Base-by-base conservation (phyloP, 2,888 invertebrate species). In the Acleris sparsana region DNA sequence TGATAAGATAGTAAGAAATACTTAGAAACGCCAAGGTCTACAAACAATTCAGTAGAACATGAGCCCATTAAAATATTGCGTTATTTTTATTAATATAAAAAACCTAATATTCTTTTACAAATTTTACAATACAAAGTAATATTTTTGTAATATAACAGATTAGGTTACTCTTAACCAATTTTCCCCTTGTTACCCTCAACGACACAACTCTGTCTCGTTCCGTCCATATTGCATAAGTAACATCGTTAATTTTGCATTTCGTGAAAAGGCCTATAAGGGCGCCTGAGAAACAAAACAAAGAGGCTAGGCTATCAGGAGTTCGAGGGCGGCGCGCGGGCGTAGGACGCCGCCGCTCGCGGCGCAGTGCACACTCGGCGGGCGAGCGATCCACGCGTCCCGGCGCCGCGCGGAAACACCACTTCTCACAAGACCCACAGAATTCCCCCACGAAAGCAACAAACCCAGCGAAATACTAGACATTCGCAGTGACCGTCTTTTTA, bases 341-440 rank as follows among this genome's bases (percentile, higher is more conserved):
- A 68, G 69, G 76, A 73, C 74, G 75, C 72, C 71, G 74, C 73
- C 63, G 70, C 39, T 39, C 39, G 39, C 39, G 75, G 67, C 79
- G 84, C 91, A 92, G 92, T 91, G 74, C 81, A 86, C 85, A 82
- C 78, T 83, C 82, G 82, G 78, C 88, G 68, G 74, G 75, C 86
- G 84, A 83, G 69, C 79, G 78, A 77, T 72, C 71, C 83, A 84
- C 89, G 84, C 89, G 88, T 83, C 76, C 72, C 73, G 71, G 69
- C 68, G 69, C 73, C 69, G 75, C 71, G 70, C 73, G 69, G 17
- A 25, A 44, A 71, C 72, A 73, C 67, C 68, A 56, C 71, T 62
- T 70, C 65, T 63, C 67, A 67, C 53, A 71, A 74, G 71, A 69
- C 53, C 57, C 69, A 63, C 69, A 71, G 63, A 58, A 65, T 67